A percentile compares a stretch with the other conserved stretches of the same genome.
phyloP scores from a whole-genome alignment of 1,140 invertebrate genomes.

The Globodera rostochiensis region DNA sequence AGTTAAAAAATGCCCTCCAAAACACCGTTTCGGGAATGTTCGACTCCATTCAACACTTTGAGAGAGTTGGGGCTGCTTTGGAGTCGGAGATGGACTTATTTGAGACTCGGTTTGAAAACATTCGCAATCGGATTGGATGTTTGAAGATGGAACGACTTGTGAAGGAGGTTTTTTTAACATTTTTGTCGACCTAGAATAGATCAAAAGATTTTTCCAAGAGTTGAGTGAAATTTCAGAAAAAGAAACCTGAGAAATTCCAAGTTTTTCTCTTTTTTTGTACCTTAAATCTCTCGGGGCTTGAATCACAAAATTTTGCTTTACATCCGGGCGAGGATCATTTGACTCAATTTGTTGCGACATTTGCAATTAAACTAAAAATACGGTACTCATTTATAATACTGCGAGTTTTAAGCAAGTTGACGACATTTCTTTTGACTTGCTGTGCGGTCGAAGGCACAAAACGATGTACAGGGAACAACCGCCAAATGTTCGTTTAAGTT shows the following conservation, averaged over 20 bases:
- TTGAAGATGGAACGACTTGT: conserved; percentile 11
- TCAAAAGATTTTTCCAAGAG: neutral
- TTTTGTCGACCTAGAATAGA: neutral
- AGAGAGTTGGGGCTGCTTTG: neutral
- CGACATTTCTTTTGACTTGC: neutral
- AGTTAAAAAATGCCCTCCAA: conserved; percentile 11
- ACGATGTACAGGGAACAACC: neutral
- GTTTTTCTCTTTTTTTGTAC: neutral
- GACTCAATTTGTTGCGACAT: neutral
- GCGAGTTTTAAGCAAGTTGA: neutral
- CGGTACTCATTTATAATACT: neutral
- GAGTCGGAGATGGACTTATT: neutral
- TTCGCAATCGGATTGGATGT: conserved; percentile 1
- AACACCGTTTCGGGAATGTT: neutral
- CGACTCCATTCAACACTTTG: neutral
- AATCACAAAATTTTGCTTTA: neutral
- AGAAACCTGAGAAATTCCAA: too few relatives aligned
- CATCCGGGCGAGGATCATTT: neutral
- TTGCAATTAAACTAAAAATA: neutral
- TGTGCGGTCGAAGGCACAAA: neutral
- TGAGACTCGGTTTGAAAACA: neutral
- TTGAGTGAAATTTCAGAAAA: too few relatives aligned
- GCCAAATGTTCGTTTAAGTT: neutral
- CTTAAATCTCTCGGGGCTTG: too few relatives aligned
- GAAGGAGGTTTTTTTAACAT: neutral